A percentile compares a stretch with the other conserved stretches of the same genome.
These are phyloP conservation scores for Drosophila eugracilis DNA, from an alignment of 1,140 invertebrate genomes.

Conservation along the genomic window DNA sequence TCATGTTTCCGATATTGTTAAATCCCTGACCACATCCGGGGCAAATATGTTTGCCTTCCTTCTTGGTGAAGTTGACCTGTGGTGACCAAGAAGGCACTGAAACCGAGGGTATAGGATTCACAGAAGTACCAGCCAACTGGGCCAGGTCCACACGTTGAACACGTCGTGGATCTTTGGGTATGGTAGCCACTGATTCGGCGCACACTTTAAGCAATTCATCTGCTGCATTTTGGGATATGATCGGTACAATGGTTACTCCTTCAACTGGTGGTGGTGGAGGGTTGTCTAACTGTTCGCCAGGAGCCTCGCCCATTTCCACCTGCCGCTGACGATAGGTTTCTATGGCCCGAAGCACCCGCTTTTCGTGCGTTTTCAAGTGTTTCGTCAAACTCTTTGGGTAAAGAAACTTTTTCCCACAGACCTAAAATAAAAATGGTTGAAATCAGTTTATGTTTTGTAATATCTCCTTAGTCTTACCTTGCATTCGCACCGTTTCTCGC, in stretches of 20 bases:
- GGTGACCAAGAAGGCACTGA: slow-evolving; percentile 80
- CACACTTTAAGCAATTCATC: slow-evolving; percentile 80
- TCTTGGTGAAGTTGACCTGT: slow-evolving; percentile 80
- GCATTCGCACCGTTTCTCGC: slow-evolving; percentile 85
- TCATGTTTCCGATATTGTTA: slow-evolving; percentile 80
- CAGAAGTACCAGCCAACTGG: slow-evolving; percentile 72
- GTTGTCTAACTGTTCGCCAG: slow-evolving; percentile 25
- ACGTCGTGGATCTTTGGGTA: slow-evolving; percentile 75
- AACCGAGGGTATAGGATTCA: slow-evolving; percentile 77
- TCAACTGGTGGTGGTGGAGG: slow-evolving; percentile 2
- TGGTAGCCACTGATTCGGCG: slow-evolving; percentile 77
- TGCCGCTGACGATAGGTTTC: slow-evolving; percentile 80
- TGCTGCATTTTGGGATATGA: slow-evolving; percentile 70
- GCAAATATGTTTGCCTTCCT: slow-evolving; percentile 80
- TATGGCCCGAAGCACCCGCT: slow-evolving; percentile 74
- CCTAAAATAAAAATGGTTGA: slow-evolving; percentile 12
- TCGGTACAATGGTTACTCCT: slow-evolving; percentile 21
- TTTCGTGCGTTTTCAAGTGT: slow-evolving; percentile 82
- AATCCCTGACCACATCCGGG: slow-evolving; percentile 81
- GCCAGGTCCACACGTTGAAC: slow-evolving; percentile 77
- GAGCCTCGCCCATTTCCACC: slow-evolving; percentile 65
- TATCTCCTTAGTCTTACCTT: slow-evolving; percentile 46
- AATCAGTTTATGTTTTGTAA: neutral
- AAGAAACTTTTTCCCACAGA: slow-evolving; percentile 80
- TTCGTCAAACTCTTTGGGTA: slow-evolving; percentile 81